phyloP scores from a whole-genome alignment of 1,140 invertebrate genomes.

The Drosophila busckii region DNA sequence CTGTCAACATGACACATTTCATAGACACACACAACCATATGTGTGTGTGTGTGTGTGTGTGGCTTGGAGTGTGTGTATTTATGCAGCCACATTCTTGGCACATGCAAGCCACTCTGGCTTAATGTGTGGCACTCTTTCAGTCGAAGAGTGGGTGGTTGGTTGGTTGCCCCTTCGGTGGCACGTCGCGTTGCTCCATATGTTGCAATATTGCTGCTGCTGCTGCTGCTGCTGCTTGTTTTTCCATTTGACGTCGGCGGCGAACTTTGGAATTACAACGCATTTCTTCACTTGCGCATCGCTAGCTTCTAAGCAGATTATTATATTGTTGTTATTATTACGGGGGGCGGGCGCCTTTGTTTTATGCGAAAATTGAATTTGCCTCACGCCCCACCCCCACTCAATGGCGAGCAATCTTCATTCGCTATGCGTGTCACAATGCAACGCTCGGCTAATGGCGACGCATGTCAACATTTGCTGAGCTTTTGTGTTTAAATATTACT shows the following conservation, averaged over 20 bases:
- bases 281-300: slow-evolving; percentile 74
- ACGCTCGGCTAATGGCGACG: slow-evolving; percentile 64
- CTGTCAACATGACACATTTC: slow-evolving; percentile 75
- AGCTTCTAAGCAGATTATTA: slow-evolving; percentile 72
- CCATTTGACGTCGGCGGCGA: slow-evolving; percentile 37
- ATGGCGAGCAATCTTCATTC: neutral
- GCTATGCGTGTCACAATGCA: slow-evolving; percentile 64
- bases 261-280: slow-evolving; percentile 72
- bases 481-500: slow-evolving; percentile 77
- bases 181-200: slow-evolving; percentile 32
- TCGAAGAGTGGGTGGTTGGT: neutral
- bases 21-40: slow-evolving; percentile 46
- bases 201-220: slow-evolving; percentile 52
- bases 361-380: slow-evolving; percentile 67
- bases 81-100: slow-evolving; percentile 43
- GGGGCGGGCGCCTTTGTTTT: slow-evolving; percentile 22
- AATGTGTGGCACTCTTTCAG: slow-evolving; percentile 38
- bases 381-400: neutral
- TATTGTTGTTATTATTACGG: slow-evolving; percentile 59
- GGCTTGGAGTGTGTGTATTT: too few species aligned
- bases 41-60: too few species aligned
- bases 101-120: slow-evolving; percentile 56
- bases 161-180: neutral
- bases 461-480: slow-evolving; percentile 73
- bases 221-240: too few species aligned